Base-by-base conservation (phyloP, 37 sponge, comb jelly and placozoan species). In the Tethya wilhelma region DNA sequence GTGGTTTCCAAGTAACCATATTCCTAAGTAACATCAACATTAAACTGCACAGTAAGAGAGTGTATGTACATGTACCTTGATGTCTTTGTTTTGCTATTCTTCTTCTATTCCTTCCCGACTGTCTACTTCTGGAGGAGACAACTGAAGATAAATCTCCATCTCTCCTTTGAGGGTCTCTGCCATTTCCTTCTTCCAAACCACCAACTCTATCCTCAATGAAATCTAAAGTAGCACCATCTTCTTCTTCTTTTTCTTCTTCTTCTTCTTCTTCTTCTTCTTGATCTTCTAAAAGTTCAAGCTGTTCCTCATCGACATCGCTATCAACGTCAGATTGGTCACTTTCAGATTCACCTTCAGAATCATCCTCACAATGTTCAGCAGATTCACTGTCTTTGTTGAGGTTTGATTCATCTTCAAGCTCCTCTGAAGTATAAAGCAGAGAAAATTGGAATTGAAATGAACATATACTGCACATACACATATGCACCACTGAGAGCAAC, bases 281-380 rank as follows among this genome's bases (percentile, higher is more conserved):
- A 4, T 39, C 70, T 33, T 38, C 58, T 29, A 23, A n/a, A n/a
- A n/a, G n/a, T n/a, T n/a, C n/a, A n/a, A n/a, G n/a, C n/a, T n/a
- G n/a, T n/a, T 2, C 26, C 22, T 7, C 67, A 66, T 66, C 64
- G 2, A 5, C 66, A 32, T 57, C 84, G 37, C 25, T 46, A 31
- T 53, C 75, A 59, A 31, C 38, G 20, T 83, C 67, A 58, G n/a
- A 8, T 26, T 43, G 30, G 20, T 53, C 76, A 38, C 26, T 58
- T 29, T 56, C 87, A 62, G 7, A 57, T 22, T 71, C 73, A 11
- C 11, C 88, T 37, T 71, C 69, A 44, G 2, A 64, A 34, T 62
- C 71, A n/a, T 82, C 71, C 25, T 29, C 43, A 44, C 59, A 33
- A 62, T 26, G 32, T 23, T 53, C 55, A 11, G 74, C 83, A 75